Percentiles rank a stretch among this genome's conserved stretches.
These are phyloP conservation scores for Microchrysa polita DNA, from an alignment of 2,888 invertebrate genomes.

Conservation along the genomic window DNA sequence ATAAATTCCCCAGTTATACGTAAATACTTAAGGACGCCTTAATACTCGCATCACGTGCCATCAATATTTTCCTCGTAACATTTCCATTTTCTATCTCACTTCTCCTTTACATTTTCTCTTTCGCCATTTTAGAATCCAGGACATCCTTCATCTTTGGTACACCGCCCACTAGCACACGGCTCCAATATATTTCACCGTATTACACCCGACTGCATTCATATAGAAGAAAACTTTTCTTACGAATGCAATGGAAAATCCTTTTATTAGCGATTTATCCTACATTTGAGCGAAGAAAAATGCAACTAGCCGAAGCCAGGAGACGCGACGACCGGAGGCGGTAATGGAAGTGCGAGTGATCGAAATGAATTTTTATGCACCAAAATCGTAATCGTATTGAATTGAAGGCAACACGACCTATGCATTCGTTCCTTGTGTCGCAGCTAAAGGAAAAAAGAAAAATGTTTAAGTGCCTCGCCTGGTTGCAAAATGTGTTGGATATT, in stretches of 20 bases:
- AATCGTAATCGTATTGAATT: too few species aligned
- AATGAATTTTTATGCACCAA: constrained; percentile 43
- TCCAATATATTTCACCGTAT: constrained; percentile 2
- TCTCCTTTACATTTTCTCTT: background rate
- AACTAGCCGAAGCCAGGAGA: too few species aligned
- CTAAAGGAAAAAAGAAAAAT: too few species aligned
- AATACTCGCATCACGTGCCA: constrained; percentile 37
- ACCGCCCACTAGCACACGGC: constrained; percentile 20
- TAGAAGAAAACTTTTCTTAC: too few species aligned
- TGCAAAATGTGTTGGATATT: background rate
- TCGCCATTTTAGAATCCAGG: background rate
- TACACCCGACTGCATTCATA: constrained; percentile 38
- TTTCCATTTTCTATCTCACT: constrained; percentile 18
- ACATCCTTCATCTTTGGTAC: background rate
- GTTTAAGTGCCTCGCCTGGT: constrained; percentile 42
- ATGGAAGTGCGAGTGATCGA: constrained; percentile 48
- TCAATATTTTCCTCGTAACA: constrained; percentile 32
- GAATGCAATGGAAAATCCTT: constrained; percentile 46
- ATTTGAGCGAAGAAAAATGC: constrained; percentile 35
- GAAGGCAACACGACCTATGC: constrained; percentile 2
- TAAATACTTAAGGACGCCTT: constrained; percentile 21
- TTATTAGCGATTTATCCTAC: constrained; percentile 48
- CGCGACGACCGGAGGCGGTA: too few species aligned
- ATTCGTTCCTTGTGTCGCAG: too few species aligned
- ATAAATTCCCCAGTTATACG: constrained; percentile 2